These are phyloP conservation scores for Phalloptychus januarius DNA, from an alignment of 2,797 vertebrate species.

Conservation along the genomic window DNA sequence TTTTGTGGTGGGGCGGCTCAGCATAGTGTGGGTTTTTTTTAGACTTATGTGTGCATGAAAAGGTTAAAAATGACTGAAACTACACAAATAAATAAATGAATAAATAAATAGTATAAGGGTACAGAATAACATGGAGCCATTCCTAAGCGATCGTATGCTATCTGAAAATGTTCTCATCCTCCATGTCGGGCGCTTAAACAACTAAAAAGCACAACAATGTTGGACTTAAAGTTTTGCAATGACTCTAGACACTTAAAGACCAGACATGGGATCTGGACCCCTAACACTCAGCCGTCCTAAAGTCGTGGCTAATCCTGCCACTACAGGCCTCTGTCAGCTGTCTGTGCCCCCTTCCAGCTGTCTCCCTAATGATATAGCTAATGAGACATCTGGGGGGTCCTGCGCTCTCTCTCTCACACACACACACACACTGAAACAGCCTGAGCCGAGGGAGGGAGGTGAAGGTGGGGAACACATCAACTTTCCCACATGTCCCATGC, in stretches of 20 bases:
- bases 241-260: constrained; percentile 29
- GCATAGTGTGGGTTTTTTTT: no score
- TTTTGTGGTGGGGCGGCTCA: no score
- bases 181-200: not conserved
- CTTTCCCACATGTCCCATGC: constrained; percentile 70
- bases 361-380: constrained; percentile 84
- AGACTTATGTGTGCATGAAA: no score
- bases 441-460: constrained; percentile 36
- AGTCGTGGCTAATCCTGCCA: constrained; percentile 68
- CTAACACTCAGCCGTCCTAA: constrained; percentile 25
- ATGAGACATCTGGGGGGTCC: constrained; percentile 81
- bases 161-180: not conserved
- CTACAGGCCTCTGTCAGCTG: constrained; percentile 73
- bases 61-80: no score
- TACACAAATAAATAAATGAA: no score
- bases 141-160: not conserved
- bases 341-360: constrained; percentile 78
- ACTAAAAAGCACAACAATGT: not conserved
- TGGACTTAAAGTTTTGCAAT: constrained; percentile 3
- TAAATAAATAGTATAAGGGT: not conserved
- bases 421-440: constrained; percentile 44
- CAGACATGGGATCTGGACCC: constrained; percentile 41
- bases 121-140: not conserved
- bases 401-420: constrained; percentile 18
- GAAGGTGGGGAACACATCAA: constrained; percentile 21